A percentile compares a stretch with the other conserved stretches of the same genome.
Conservation (phyloP, 1,140 invertebrate species). For the Odontomachus brunneus region DNA sequence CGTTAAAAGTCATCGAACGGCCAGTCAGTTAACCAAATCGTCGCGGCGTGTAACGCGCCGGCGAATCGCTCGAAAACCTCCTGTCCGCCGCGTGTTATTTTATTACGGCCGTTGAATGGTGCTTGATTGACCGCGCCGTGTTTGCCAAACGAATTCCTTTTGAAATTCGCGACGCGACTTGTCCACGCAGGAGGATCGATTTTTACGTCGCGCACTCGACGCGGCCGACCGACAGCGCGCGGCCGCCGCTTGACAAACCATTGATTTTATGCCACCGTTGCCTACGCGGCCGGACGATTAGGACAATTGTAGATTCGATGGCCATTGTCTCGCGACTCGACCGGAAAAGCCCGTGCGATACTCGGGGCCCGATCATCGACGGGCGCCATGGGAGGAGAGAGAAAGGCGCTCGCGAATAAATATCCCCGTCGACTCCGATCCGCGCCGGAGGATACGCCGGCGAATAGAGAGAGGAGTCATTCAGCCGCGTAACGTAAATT, state of each 20-base stretch:
- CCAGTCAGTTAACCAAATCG: conserved; percentile 66
- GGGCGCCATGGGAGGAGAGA: not conserved
- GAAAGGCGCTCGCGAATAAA: not conserved
- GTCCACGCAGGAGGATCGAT: conserved; percentile 12
- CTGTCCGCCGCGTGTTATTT: conserved; percentile 66
- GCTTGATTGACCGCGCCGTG: conserved; percentile 74
- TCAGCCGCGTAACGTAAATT: too few species aligned
- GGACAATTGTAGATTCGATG: conserved; percentile 19
- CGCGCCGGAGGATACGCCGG: not conserved
- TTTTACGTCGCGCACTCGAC: conserved; percentile 1
- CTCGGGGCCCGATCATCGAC: not conserved
- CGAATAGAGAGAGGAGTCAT: not conserved
- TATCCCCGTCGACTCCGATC: too few species aligned
- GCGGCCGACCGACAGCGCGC: not conserved
- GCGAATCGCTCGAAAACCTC: conserved; percentile 28
- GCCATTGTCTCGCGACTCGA: not conserved
- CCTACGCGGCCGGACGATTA: conserved; percentile 6
- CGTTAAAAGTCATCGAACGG: conserved; percentile 71
- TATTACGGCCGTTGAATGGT: conserved; percentile 71
- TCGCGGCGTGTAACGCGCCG: conserved; percentile 43
- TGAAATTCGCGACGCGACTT: conserved; percentile 33
- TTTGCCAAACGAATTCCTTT: conserved; percentile 69
- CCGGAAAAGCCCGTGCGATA: not conserved
- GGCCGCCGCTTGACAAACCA: not conserved
- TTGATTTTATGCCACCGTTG: conserved; percentile 14